These are phyloP conservation scores for Mallotus villosus DNA, from an alignment of 2,797 vertebrate species.

Conservation along the genomic window DNA sequence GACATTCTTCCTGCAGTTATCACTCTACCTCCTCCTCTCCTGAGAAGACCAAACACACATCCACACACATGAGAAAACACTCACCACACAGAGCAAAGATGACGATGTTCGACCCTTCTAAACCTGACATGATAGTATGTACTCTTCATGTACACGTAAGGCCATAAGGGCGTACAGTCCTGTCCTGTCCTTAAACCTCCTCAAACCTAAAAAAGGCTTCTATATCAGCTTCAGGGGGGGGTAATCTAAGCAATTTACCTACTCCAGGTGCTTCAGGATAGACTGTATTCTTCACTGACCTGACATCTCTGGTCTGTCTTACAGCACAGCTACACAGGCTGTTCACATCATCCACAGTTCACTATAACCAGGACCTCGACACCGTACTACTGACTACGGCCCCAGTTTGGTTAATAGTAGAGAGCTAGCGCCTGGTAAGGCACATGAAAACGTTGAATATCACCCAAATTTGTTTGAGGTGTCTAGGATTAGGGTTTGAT, in stretches of 20 bases:
- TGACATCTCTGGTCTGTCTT: background rate
- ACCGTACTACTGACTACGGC: constrained; percentile 22
- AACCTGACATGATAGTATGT: background rate
- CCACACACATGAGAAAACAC: background rate
- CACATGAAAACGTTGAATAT: no score
- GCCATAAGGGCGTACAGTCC: background rate
- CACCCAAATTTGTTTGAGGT: no score
- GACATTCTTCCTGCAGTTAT: constrained; percentile 58
- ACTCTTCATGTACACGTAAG: background rate
- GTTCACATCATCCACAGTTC: background rate
- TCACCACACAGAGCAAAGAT: background rate
- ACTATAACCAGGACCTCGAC: constrained; percentile 32
- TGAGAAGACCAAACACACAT: constrained; percentile 13
- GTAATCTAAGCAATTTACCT: background rate
- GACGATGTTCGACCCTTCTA: background rate
- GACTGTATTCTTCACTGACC: background rate
- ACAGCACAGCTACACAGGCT: constrained; percentile 31
- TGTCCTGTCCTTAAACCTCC: background rate
- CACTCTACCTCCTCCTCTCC: constrained; percentile 41
- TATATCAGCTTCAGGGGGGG: background rate
- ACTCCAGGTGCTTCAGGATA: background rate
- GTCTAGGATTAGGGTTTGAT: no score
- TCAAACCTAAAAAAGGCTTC: background rate
- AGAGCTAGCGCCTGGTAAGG: no score
- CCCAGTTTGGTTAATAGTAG: no score